Conservation (phyloP, 2,888 invertebrate genomes). For the Gibbula magus region DNA sequence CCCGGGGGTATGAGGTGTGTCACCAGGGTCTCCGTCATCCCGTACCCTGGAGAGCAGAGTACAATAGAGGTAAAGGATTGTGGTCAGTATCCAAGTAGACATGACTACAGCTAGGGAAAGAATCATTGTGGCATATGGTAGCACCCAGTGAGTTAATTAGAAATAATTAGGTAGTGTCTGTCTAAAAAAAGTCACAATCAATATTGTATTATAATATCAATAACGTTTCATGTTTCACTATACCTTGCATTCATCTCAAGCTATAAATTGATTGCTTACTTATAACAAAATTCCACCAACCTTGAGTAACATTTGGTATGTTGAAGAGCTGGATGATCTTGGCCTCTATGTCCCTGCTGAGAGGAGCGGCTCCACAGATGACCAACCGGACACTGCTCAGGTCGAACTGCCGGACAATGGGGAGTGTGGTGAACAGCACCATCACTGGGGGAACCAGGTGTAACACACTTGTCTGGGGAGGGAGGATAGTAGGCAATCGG, state of each 20-base stretch:
- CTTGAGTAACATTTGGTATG: conserved; percentile 18
- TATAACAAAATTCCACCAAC: not conserved
- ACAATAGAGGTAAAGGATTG: too few species aligned
- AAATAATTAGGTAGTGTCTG: too few species aligned
- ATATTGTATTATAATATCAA: too few species aligned
- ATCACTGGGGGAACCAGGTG: conserved; percentile 28
- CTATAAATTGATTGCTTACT: not conserved
- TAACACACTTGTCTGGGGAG: conserved; percentile 8
- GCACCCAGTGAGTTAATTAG: too few species aligned
- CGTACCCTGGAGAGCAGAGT: conserved; percentile 41
- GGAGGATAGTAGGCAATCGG: not conserved
- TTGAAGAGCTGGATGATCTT: conserved; percentile 26
- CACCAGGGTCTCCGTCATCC: conserved; percentile 48
- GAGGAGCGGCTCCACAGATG: conserved; percentile 27
- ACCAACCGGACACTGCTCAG: conserved; percentile 18
- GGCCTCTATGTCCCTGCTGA: conserved; percentile 17
- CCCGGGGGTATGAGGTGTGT: conserved; percentile 37
- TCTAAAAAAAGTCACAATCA: too few species aligned
- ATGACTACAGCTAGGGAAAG: too few species aligned
- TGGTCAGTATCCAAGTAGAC: too few species aligned
- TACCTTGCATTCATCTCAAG: too few species aligned
- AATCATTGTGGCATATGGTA: too few species aligned
- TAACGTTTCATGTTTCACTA: too few species aligned
- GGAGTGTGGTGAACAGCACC: conserved; percentile 21
- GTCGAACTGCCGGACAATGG: not conserved